Percentiles rank a stretch among this genome's conserved stretches.
Conservation (phyloP, 2,888 invertebrate genomes). For the Phorcus lineatus region DNA sequence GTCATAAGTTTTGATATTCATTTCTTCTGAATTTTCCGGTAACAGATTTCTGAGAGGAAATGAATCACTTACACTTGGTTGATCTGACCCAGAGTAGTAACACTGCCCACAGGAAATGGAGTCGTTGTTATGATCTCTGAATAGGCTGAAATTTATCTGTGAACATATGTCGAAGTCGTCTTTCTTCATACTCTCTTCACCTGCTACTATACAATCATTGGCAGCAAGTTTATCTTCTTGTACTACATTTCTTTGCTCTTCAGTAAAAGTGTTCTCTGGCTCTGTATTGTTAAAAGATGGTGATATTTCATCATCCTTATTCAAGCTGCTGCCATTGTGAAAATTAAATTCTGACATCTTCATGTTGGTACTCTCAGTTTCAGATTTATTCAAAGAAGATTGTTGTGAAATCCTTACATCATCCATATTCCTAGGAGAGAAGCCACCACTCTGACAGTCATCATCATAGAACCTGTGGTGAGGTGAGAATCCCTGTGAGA, state of each 20-base stretch:
- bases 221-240: not conserved
- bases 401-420: too few relatives aligned
- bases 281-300: too few relatives aligned
- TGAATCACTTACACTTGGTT: not conserved
- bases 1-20: too few relatives aligned
- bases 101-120: not conserved
- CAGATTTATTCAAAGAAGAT: too few relatives aligned
- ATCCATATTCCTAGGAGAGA: not conserved
- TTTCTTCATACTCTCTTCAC: not conserved
- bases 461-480: not conserved
- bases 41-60: not conserved
- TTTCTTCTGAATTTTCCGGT: not conserved
- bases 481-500: not conserved
- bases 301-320: too few relatives aligned
- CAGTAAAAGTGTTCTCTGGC: too few relatives aligned
- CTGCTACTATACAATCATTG: not conserved
- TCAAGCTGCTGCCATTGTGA: too few relatives aligned
- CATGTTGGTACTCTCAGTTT: too few relatives aligned
- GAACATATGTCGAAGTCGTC: not conserved
- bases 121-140: not conserved
- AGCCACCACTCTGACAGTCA: slow-evolving; percentile 4
- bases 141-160: not conserved
- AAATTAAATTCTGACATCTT: too few relatives aligned
- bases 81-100: not conserved
- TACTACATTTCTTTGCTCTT: too few relatives aligned